Evolutionary conservation across 2,113 vertebrate species (phyloP).

Genomic region (Loxodonta africana): DNA sequence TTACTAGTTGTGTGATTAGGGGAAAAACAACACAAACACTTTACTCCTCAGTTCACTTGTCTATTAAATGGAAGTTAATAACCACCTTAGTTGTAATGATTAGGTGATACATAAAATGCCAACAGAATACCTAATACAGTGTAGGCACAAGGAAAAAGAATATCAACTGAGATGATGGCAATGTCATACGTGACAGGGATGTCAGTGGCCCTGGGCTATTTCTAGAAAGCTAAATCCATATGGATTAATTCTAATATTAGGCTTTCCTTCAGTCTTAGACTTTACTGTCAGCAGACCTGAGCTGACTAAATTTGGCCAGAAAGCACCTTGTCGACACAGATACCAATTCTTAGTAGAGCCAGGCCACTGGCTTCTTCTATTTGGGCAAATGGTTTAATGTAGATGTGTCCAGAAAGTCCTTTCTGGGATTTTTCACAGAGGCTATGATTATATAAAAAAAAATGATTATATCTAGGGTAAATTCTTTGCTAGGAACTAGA

Average conservation of each 20-base stretch:
- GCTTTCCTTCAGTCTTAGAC: background rate
- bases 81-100: background rate
- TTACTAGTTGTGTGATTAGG: background rate
- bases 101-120: background rate
- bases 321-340: accelerated
- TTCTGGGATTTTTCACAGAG: background rate
- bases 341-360: background rate
- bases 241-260: background rate
- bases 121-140: background rate
- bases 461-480: background rate
- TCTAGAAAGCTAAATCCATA: background rate
- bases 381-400: background rate
- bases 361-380: background rate
- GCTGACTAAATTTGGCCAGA: background rate
- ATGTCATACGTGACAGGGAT: background rate
- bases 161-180: background rate
- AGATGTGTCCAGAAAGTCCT: background rate
- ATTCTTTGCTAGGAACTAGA: background rate
- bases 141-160: background rate
- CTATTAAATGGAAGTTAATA: slow-evolving; percentile 2
- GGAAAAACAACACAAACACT: background rate
- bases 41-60: background rate
- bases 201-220: background rate
- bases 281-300: background rate
- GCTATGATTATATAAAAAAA: background rate